Base-by-base conservation (phyloP, 2,888 invertebrate genomes). In the Acronicta aceris region DNA sequence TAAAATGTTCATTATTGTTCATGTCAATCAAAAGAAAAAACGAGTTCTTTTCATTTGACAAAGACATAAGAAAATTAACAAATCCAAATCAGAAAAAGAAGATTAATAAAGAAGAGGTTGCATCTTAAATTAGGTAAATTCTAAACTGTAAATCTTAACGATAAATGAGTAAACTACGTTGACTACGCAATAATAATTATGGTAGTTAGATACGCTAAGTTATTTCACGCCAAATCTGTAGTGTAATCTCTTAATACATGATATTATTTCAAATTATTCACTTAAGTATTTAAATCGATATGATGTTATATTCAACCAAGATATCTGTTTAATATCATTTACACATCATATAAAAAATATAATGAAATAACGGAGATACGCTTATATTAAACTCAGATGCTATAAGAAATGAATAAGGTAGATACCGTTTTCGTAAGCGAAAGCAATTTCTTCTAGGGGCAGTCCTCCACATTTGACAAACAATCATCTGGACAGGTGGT, bases 211-310 rank as follows among this genome's bases (percentile, higher is more conserved):
- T 66, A 45, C 67, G 67, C 57, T 47, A 53, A 42, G 42, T 42
- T 61, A 54, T 71, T 71, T 51, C 62, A 66, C 62, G 53, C 56
- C 16, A 12, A 71, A 71, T 70, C 69, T 62, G 12, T 27, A 10
- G 41, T 45, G 61, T 54, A 50, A 71, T 70, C 62, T 71, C 38
- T 8, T 70, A 71, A 65, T 60, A 66, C 51, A 57, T 66, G 71
- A 45, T 52, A 66, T 71, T 66, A 66, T 71, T 71, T 56, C 46
- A 54, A 47, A 71, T 57, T 65, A 56, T 53, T 61, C 47, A 71
- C 41, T 61, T 64, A n/a, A n/a, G n/a, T n/a, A 50, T 16, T 47
- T 52, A 30, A 46, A 49, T n/a, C n/a, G 1, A 38, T n/a, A n/a
- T 6, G 13, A 38, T 33, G 38, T 38, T 38, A 38, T 6, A 38